Percentiles rank a stretch among this genome's conserved stretches.
Conservation (phyloP, 2,797 vertebrate genomes). For the Rhynchotus rufescens region DNA sequence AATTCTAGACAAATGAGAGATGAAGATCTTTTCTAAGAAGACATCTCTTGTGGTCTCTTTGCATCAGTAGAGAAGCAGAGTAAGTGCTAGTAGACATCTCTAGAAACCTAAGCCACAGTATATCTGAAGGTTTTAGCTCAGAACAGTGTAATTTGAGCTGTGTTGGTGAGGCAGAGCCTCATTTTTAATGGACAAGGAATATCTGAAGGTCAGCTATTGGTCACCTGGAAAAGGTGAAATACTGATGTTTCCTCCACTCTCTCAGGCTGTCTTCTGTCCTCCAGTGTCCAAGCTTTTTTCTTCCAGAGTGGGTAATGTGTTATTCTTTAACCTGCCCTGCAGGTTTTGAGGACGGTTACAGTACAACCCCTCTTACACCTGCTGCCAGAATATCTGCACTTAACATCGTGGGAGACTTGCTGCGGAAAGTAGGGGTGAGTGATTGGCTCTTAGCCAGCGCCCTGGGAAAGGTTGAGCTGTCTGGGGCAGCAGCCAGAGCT, state of each 20-base stretch:
- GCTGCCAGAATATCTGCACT: slow-evolving; percentile 96
- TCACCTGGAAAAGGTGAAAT: background rate
- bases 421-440: slow-evolving; percentile 96
- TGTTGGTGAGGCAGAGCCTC: background rate
- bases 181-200: background rate
- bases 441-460: background rate
- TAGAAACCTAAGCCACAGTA: background rate
- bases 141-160: background rate
- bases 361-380: slow-evolving; percentile 92
- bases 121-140: background rate
- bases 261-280: background rate
- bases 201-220: background rate
- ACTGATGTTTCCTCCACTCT: background rate
- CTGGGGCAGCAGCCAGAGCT: background rate
- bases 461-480: background rate
- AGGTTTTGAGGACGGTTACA: slow-evolving; percentile 85
- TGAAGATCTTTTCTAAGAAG: background rate
- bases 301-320: background rate
- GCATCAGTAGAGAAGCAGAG: background rate
- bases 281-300: background rate
- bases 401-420: slow-evolving; percentile 95
- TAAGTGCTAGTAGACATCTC: background rate
- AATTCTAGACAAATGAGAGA: background rate
- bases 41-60: background rate
- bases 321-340: background rate